phyloP scores from a whole-genome alignment of 2,888 invertebrate genomes.

The Ophraella communa region DNA sequence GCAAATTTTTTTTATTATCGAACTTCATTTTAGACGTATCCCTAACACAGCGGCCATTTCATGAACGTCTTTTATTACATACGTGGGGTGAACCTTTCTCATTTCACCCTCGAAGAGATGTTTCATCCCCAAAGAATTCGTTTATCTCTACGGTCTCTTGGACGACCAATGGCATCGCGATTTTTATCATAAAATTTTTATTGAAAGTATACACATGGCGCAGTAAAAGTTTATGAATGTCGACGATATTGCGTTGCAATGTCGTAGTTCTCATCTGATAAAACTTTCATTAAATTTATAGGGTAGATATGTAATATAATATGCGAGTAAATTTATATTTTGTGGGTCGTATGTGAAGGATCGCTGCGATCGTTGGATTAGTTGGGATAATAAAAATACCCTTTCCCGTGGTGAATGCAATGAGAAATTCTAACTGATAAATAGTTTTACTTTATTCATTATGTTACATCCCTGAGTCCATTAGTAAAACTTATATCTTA shows the following conservation, averaged over 20 bases:
- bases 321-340: slow-evolving; percentile 12
- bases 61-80: slow-evolving; percentile 37
- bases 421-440: no score
- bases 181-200: slow-evolving; percentile 40
- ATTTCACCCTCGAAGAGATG: slow-evolving; percentile 29
- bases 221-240: slow-evolving; percentile 42
- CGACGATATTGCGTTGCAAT: slow-evolving; percentile 42
- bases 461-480: no score
- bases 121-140: slow-evolving; percentile 42
- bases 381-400: neutral
- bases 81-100: slow-evolving; percentile 35
- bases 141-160: slow-evolving; percentile 38
- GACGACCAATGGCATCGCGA: slow-evolving; percentile 37
- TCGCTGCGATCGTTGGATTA: neutral
- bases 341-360: neutral
- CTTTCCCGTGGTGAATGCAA: no score
- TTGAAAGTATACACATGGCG: slow-evolving; percentile 42
- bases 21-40: slow-evolving; percentile 9
- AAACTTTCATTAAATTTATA: slow-evolving; percentile 48
- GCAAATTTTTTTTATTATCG: slow-evolving; percentile 9
- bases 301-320: slow-evolving; percentile 6
- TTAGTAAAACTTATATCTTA: no score
- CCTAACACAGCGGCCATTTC: slow-evolving; percentile 42
- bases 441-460: no score
- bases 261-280: slow-evolving; percentile 44